phyloP scores from a whole-genome alignment of 2,888 invertebrate species.

The Idaea aversata region DNA sequence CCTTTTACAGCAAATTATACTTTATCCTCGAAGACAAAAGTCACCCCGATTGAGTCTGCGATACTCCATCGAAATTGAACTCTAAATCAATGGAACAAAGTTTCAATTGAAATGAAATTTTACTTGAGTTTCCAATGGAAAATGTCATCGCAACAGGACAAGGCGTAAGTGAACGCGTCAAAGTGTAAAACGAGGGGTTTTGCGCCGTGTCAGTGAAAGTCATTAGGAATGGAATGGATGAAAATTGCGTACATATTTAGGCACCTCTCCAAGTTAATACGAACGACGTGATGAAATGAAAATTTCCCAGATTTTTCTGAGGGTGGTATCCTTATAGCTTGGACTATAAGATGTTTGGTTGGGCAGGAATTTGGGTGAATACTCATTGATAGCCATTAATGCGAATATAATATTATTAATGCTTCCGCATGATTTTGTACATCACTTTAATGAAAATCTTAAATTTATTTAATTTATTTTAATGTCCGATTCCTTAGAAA shows the following conservation, averaged over 20 bases:
- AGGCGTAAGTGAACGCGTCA: slow-evolving; percentile 78
- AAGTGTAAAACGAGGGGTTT: slow-evolving; percentile 81
- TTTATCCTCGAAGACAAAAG: slow-evolving; percentile 76
- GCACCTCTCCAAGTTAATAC: slow-evolving; percentile 69
- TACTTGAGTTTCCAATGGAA: slow-evolving; percentile 63
- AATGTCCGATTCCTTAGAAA: too few relatives aligned
- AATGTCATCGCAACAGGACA: slow-evolving; percentile 74
- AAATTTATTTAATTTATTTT: too few relatives aligned
- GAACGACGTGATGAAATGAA: slow-evolving; percentile 68
- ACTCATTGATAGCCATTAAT: not conserved
- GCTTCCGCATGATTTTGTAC: not conserved
- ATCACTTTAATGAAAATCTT: not conserved
- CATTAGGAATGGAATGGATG: slow-evolving; percentile 79
- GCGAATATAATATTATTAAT: not conserved
- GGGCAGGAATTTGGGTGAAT: not conserved
- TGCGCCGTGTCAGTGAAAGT: slow-evolving; percentile 77
- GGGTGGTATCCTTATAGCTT: slow-evolving; percentile 19
- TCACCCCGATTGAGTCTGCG: slow-evolving; percentile 47
- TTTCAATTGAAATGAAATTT: slow-evolving; percentile 40
- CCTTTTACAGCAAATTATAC: slow-evolving; percentile 52
- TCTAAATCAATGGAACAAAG: slow-evolving; percentile 45
- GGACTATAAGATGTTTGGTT: slow-evolving; percentile 10
- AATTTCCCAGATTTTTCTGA: slow-evolving; percentile 54
- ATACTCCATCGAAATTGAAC: slow-evolving; percentile 48
- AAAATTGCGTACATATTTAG: slow-evolving; percentile 78